Base-by-base conservation (phyloP, 2,113 vertebrate species). In the Speoplatyrhinus poulsoni region DNA sequence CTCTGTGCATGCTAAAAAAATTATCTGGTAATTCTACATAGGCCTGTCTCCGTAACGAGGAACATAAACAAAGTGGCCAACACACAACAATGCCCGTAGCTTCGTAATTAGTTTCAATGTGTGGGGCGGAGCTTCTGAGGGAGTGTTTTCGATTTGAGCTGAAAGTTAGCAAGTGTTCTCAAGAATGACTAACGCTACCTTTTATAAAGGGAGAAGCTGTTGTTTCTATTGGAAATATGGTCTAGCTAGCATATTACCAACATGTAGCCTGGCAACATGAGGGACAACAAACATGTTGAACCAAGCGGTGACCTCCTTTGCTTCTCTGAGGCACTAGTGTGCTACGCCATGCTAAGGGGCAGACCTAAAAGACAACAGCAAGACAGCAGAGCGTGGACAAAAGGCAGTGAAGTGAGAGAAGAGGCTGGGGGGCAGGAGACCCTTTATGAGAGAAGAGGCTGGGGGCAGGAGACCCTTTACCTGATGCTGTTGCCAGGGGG, bases 401-500 rank as follows among this genome's bases (percentile, higher is more conserved):
- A 82, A 76, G 75, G 83, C 19, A 88, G 73, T 50, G 1, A 32
- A 67, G 53, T 3, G 17, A 72, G 82, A 82, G 73, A 82, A 82
- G 73, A 66, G 26, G 26, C 26, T 26, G 26, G 84, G 26, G 72
- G 64, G 79, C 62, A 84, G 79, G 62, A 57, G 94, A 90, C 95
- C 93, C 93, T 94, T 98, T 99, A 99, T 26, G 26, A 26, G 26
- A 26, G 26, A 74, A 86, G 77, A 82, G 84, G 82, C 76, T 87
- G 84, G 19, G 72, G 64, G 79, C 62, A 84, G 79, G 62, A 57
- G 94, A 90, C 95, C 93, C 93, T 94, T 98, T 99, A 99, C 98
- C 98, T 98, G 97, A 98, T 94, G 98, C 96, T 97, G 96, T 94
- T 98, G 96, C 97, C 97, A 98, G 95, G 93, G 95, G 94, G 92